Percentiles rank a stretch among this genome's conserved stretches.
phyloP scores from a whole-genome alignment of 2,797 vertebrate species.

The Myripristis murdjan region DNA sequence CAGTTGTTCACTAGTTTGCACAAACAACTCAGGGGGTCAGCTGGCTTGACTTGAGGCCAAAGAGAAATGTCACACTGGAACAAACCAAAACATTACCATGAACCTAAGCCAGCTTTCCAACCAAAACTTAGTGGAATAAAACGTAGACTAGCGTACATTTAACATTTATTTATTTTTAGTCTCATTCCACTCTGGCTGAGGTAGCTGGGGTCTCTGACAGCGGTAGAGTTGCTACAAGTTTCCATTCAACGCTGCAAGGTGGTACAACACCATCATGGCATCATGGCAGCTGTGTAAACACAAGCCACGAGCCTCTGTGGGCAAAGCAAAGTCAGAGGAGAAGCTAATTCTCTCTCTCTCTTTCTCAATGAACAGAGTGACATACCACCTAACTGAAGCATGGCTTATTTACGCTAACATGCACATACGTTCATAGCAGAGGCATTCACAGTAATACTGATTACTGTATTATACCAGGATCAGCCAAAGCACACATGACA shows the following conservation, averaged over 20 bases:
- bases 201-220: not conserved
- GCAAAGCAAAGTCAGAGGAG: conserved; percentile 26
- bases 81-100: not conserved
- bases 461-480: not conserved
- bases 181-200: conserved; percentile 8
- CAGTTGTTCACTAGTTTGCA: not conserved
- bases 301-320: conserved; percentile 24
- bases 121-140: not conserved
- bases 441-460: not conserved
- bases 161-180: conserved; percentile 3
- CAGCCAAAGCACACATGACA: not conserved
- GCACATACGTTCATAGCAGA: not conserved
- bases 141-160: not conserved
- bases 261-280: conserved; percentile 29
- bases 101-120: not conserved
- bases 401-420: not conserved
- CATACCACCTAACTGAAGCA: not conserved
- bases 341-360: conserved; percentile 21
- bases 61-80: not conserved
- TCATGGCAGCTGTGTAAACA: conserved; percentile 65
- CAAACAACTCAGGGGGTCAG: not conserved
- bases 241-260: conserved; percentile 36
- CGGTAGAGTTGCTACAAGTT: not conserved
- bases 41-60: not conserved
- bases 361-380: not conserved